Evolutionary conservation across 2,113 vertebrate species (phyloP).

Genomic region (Erythrocercus mccallii): DNA sequence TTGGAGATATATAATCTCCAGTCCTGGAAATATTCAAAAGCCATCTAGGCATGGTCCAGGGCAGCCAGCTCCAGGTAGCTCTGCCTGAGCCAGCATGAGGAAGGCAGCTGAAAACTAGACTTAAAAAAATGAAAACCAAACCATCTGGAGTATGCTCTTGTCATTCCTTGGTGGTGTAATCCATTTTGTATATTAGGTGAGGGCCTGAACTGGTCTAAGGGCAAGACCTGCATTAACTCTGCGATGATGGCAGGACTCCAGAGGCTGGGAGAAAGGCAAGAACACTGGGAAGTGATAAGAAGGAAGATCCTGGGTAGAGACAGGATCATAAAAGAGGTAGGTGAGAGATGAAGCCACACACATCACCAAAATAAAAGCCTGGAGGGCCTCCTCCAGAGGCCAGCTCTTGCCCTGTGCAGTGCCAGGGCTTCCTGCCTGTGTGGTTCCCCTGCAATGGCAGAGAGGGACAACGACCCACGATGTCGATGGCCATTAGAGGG

Average conservation of each 20-base stretch:
- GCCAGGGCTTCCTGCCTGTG: accelerated
- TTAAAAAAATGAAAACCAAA: not conserved
- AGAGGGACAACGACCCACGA: not conserved
- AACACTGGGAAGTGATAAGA: not conserved
- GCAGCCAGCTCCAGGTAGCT: not conserved
- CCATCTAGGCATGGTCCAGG: not conserved
- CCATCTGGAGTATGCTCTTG: not conserved
- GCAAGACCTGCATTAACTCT: not conserved
- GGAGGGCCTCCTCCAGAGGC: not conserved
- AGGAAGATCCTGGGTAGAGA: not conserved
- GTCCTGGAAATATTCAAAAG: not conserved
- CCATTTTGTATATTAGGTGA: not conserved
- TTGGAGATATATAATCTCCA: not conserved
- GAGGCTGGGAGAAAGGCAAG: not conserved
- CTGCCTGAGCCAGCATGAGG: not conserved
- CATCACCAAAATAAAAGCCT: not conserved
- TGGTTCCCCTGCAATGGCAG: accelerated
- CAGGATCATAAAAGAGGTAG: not conserved
- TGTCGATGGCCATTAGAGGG: not conserved
- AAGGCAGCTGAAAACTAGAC: not conserved
- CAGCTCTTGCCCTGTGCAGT: accelerated
- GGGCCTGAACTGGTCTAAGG: not conserved
- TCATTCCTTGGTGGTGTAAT: not conserved
- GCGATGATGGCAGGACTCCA: not conserved
- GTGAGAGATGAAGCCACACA: not conserved